Evolutionary conservation across 2,113 vertebrate species (phyloP).

Genomic region (Brachirus orientalis): DNA sequence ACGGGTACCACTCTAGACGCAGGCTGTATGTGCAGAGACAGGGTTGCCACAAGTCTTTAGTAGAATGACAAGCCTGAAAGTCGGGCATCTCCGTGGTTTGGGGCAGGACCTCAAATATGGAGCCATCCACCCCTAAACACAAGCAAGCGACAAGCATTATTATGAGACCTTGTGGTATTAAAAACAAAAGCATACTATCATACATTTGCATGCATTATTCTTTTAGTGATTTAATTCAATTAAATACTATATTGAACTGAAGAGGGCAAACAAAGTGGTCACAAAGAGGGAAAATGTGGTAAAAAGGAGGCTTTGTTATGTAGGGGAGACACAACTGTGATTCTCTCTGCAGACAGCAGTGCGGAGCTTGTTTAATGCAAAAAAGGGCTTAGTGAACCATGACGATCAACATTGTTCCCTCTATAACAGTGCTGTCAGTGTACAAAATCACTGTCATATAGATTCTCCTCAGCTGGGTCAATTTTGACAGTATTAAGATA

Average conservation of each 20-base stretch:
- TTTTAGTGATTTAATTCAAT: slow-evolving; percentile 38
- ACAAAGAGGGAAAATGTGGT: slow-evolving; percentile 30
- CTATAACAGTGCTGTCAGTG: slow-evolving; percentile 59
- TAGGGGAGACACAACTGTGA: slow-evolving; percentile 63
- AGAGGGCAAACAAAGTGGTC: slow-evolving; percentile 39
- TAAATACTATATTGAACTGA: slow-evolving; percentile 23
- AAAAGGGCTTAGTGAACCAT: slow-evolving; percentile 49
- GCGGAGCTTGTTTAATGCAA: slow-evolving; percentile 20
- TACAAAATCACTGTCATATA: slow-evolving; percentile 56
- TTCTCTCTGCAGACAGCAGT: slow-evolving; percentile 60
- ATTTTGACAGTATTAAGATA: slow-evolving; percentile 43
- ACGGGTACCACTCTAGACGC: slow-evolving; percentile 96
- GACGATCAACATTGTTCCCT: slow-evolving; percentile 71
- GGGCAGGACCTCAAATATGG: slow-evolving; percentile 90
- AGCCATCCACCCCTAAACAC: slow-evolving; percentile 87
- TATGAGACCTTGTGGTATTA: slow-evolving; percentile 2
- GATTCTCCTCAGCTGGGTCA: slow-evolving; percentile 57
- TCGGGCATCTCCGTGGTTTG: slow-evolving; percentile 74
- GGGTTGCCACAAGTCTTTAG: slow-evolving; percentile 85
- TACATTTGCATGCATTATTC: slow-evolving; percentile 9
- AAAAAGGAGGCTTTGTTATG: slow-evolving; percentile 73
- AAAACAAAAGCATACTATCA: slow-evolving; percentile 46
- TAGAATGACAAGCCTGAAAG: slow-evolving; percentile 83
- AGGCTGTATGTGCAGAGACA: slow-evolving; percentile 90
- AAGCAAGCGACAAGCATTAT: slow-evolving; percentile 9